Evolutionary conservation across 2,888 invertebrate species (phyloP).

Genomic region (Hemistola chrysoprasaria): DNA sequence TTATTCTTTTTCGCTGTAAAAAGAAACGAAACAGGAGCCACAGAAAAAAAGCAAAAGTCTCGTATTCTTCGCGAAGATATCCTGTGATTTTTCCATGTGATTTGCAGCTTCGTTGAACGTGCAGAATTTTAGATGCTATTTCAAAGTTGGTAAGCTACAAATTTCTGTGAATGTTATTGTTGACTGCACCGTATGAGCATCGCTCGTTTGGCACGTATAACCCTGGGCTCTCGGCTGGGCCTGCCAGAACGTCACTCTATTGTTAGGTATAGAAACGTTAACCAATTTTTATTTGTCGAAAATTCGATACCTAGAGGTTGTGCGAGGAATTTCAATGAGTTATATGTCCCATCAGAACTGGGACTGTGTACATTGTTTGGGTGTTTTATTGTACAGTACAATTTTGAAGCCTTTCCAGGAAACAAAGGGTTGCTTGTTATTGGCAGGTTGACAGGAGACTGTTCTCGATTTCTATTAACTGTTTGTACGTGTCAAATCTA

Average conservation of each 20-base stretch:
- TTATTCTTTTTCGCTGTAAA: constrained; percentile 9
- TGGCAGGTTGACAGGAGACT: too few species aligned
- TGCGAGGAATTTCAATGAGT: constrained; percentile 17
- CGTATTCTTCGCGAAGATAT: constrained; percentile 24
- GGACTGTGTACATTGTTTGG: constrained; percentile 3
- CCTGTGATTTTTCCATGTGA: constrained; percentile 36
- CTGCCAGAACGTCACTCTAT: constrained; percentile 51
- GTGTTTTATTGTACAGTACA: constrained; percentile 3
- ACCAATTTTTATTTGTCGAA: constrained; percentile 52
- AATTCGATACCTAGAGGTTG: constrained; percentile 31
- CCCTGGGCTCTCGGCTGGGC: constrained; percentile 30
- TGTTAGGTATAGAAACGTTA: constrained; percentile 45
- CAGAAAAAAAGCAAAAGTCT: constrained; percentile 8
- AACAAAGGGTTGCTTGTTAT: background rate
- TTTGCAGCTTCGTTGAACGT: constrained; percentile 15
- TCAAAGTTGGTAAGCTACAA: constrained; percentile 1
- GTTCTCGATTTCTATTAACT: too few species aligned
- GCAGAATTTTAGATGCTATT: constrained; percentile 19
- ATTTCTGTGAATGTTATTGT: constrained; percentile 15
- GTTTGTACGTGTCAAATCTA: too few species aligned
- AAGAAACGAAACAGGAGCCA: constrained; percentile 8
- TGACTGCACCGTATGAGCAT: constrained; percentile 16
- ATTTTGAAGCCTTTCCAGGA: background rate
- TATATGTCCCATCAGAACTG: constrained; percentile 8
- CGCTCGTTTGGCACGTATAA: constrained; percentile 55